phyloP scores from a whole-genome alignment of 2,797 vertebrate species.

The Molothrus aeneus region DNA sequence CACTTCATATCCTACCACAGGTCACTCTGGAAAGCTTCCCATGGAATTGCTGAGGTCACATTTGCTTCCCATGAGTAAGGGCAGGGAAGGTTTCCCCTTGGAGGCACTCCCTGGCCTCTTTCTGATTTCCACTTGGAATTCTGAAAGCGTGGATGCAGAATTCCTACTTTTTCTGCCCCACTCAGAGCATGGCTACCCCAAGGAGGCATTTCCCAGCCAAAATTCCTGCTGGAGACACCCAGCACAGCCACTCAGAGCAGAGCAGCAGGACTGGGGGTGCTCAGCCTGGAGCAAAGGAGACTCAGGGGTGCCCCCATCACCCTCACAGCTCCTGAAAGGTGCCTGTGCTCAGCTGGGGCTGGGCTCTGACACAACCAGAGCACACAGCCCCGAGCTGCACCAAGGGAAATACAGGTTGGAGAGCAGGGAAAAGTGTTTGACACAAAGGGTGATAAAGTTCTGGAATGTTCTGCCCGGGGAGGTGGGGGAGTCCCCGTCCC shows the following conservation, averaged over 20 bases:
- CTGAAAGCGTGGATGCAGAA: fast-evolving
- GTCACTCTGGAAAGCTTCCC: neutral
- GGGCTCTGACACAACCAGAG: neutral
- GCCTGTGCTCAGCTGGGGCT: neutral
- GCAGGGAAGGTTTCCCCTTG: neutral
- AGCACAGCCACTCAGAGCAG: fast-evolving
- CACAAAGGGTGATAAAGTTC: too few species aligned
- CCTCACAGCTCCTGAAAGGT: neutral
- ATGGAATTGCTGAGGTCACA: neutral
- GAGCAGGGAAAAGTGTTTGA: too few species aligned
- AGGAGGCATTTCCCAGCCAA: neutral
- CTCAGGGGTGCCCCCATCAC: neutral
- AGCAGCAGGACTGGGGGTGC: fast-evolving
- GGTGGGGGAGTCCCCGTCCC: neutral
- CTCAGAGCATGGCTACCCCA: neutral
- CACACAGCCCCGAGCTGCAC: neutral
- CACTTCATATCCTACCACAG: neutral
- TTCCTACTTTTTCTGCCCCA: neutral
- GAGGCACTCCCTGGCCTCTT: neutral
- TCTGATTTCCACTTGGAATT: neutral
- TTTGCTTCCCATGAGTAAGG: neutral
- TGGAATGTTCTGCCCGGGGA: neutral
- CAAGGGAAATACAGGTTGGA: too few species aligned
- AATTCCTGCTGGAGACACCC: neutral
- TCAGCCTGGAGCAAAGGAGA: neutral